phyloP scores from a whole-genome alignment of 2,113 vertebrate species.

The Microcebus murinus region DNA sequence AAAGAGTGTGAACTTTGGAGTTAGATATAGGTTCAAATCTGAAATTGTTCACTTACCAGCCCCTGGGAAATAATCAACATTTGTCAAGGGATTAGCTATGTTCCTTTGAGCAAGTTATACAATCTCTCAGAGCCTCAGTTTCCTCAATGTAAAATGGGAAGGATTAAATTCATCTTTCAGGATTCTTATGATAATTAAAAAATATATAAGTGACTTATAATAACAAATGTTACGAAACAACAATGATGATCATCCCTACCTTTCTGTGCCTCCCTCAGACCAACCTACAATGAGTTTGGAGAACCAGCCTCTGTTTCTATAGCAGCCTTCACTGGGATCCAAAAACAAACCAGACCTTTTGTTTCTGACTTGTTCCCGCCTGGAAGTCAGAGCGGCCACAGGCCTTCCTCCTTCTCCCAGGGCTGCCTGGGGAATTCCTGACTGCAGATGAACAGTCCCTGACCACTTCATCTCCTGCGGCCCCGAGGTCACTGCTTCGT shows the following conservation, averaged over 20 bases:
- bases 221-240: background rate
- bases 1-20: background rate
- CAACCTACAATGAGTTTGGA: background rate
- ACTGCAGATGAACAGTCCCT: background rate
- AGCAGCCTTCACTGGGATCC: background rate
- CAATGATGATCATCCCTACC: background rate
- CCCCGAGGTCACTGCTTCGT: background rate
- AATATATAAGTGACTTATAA: background rate
- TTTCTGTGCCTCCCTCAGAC: background rate
- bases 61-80: background rate
- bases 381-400: background rate
- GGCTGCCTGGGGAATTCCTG: slow-evolving; percentile 4
- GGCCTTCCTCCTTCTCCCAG: background rate
- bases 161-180: background rate
- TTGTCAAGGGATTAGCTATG: background rate
- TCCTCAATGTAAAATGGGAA: background rate
- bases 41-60: background rate
- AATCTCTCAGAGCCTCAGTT: background rate
- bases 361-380: background rate
- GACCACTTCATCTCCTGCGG: background rate
- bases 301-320: slow-evolving; percentile 5
- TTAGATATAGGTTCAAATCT: background rate
- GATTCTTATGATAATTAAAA: slow-evolving; percentile 18
- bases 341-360: background rate
- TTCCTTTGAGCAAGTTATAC: background rate